Percentiles rank a stretch among this genome's conserved stretches.
Conservation (phyloP, 2,113 vertebrate genomes). For the Lamprotornis superbus region DNA sequence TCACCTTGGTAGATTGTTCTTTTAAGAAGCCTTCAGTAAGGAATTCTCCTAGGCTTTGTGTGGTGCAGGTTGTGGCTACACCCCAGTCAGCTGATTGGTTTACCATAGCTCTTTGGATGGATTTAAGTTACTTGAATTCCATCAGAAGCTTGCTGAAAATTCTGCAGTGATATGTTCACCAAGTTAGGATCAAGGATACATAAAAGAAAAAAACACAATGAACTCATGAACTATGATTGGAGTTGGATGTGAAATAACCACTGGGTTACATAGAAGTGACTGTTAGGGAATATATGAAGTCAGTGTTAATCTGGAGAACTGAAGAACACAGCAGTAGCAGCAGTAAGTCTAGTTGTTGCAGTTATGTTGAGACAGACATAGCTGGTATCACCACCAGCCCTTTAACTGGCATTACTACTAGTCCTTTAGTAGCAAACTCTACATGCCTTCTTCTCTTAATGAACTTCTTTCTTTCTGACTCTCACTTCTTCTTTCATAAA, state of each 20-base stretch:
- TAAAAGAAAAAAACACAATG: not conserved
- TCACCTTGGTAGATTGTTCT: not conserved
- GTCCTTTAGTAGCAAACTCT: too few species aligned
- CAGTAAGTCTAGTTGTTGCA: not conserved
- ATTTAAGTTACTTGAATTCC: not conserved
- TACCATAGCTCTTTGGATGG: not conserved
- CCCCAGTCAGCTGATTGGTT: not conserved
- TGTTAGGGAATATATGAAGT: not conserved
- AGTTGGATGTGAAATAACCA: not conserved
- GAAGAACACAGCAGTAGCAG: not conserved
- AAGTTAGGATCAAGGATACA: not conserved
- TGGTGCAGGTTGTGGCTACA: not conserved
- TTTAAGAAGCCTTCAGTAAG: not conserved
- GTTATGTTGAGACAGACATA: too few species aligned
- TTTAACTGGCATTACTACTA: too few species aligned
- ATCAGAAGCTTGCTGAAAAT: not conserved
- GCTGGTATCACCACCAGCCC: too few species aligned
- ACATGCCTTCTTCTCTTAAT: too few species aligned
- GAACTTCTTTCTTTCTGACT: too few species aligned
- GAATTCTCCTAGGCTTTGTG: not conserved
- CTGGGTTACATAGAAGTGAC: not conserved
- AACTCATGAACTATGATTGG: not conserved
- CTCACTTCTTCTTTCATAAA: too few species aligned
- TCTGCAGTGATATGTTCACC: not conserved
- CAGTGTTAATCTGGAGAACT: not conserved